Conservation (phyloP, 2,888 invertebrate species). For the Autographa gamma region DNA sequence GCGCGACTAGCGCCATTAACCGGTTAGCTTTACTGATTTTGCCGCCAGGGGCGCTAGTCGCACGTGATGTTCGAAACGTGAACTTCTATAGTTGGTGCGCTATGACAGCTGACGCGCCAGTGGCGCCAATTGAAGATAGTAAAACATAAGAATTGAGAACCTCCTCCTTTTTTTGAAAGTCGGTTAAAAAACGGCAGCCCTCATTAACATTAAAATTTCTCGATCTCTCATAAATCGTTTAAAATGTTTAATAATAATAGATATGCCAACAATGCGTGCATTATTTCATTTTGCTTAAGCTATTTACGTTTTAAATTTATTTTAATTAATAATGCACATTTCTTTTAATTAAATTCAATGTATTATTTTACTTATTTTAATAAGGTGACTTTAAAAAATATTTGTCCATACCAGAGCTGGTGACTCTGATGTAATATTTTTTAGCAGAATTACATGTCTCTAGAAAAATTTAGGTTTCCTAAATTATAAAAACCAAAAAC, state of each 20-base stretch:
- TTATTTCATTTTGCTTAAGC: not conserved
- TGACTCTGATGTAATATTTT: not conserved
- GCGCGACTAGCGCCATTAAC: too few species aligned
- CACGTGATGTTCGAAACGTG: too few species aligned
- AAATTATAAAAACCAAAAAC: not conserved
- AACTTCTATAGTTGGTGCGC: too few species aligned
- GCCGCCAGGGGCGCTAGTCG: too few species aligned
- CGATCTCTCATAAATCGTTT: constrained; percentile 2
- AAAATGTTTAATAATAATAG: constrained; percentile 7
- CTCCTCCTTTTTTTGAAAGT: too few species aligned
- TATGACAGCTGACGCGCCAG: too few species aligned
- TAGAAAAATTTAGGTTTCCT: not conserved
- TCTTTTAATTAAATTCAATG: not conserved
- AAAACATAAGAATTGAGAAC: too few species aligned
- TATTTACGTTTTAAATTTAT: not conserved
- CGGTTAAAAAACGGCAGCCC: too few species aligned
- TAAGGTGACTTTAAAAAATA: not conserved
- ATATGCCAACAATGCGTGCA: not conserved
- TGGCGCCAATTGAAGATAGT: too few species aligned
- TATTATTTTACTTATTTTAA: not conserved
- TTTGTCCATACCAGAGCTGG: not conserved
- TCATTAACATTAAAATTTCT: not conserved
- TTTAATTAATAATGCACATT: not conserved
- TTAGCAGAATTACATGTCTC: not conserved
- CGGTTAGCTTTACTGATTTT: too few species aligned